These are phyloP conservation scores for Zygaena filipendulae DNA, from an alignment of 2,888 invertebrate species.

Conservation along the genomic window DNA sequence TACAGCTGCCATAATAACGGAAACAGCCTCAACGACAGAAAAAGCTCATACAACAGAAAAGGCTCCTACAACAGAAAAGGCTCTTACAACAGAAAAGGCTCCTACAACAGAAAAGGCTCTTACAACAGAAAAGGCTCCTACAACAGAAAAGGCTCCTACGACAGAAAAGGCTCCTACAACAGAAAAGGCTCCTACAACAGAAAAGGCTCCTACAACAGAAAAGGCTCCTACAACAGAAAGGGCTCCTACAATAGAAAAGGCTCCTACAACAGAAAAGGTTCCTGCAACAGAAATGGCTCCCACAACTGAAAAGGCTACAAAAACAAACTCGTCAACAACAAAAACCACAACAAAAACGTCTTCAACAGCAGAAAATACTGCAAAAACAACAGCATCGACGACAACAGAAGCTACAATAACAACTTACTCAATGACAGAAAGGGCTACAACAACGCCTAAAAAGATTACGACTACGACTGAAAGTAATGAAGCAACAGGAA, in stretches of 20 bases:
- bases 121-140: neutral
- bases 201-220: conserved; percentile 1
- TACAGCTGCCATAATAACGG: neutral
- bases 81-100: neutral
- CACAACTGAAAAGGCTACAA: conserved; percentile 1
- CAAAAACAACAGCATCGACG: conserved; percentile 4
- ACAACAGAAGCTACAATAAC: conserved; percentile 3
- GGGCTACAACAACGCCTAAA: neutral
- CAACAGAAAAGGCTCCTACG: neutral
- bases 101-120: conserved; percentile 1
- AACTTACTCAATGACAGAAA: conserved; percentile 2
- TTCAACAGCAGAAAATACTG: conserved; percentile 1
- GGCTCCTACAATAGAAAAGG: neutral
- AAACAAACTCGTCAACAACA: neutral
- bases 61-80: neutral
- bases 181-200: neutral
- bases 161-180: neutral
- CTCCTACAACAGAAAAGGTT: neutral
- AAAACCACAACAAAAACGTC: conserved; percentile 1
- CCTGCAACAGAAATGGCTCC: neutral
- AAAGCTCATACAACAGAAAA: neutral
- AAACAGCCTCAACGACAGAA: neutral
- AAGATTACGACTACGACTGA: neutral
- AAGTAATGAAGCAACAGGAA: conserved; percentile 10
- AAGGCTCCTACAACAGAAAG: neutral